Evolutionary conservation across 2,888 invertebrate species (phyloP), one percentile per base, ranked within the genome.

Genomic region (Lampropteryx suffumata): DNA sequence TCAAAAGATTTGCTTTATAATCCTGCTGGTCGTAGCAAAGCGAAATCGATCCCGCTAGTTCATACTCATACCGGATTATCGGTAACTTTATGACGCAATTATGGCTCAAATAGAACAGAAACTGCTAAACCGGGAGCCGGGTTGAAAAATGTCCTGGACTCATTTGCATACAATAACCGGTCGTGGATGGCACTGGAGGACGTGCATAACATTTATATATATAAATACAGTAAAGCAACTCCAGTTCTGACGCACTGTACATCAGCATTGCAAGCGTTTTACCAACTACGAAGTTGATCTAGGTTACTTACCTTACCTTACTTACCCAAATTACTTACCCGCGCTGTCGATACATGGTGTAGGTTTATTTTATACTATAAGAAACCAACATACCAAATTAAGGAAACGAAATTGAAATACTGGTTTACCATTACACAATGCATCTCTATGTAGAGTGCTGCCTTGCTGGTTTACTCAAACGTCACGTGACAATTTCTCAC

Each of bases 151-250:
- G 67, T 75, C 76, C 73, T 67, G 66, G 53, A 72, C 60, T 76
- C 68, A 82, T 87, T 88, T 83, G 81, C 87, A 87, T 86, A 87
- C 84, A 88, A 85, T 87, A 80, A 81, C 80, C 83, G 79, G 79
- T 75, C 77, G 76, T 71, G 78, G 76, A 76, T 69, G 71, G 72
- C 69, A 62, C 59, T 60, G 56, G 66, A 59, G 69, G 64, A 77
- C 76, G 78, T 61, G 68, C 63, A 64, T 55, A 60, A 65, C 48
- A 41, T 26, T 47, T 37, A n/a, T n/a, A n/a, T 29, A 39, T 46
- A 21, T 28, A 11, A 1, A 10, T 29, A 28, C 14, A 33, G 34
- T 28, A 27, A 2, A 27, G 12, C 8, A 41, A 33, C 37, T 36
- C 29, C n/a, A n/a, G n/a, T n/a, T n/a, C 13, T 30, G 24, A 7